phyloP scores from a whole-genome alignment of 1,140 invertebrate genomes.

The Cylas formicarius region DNA sequence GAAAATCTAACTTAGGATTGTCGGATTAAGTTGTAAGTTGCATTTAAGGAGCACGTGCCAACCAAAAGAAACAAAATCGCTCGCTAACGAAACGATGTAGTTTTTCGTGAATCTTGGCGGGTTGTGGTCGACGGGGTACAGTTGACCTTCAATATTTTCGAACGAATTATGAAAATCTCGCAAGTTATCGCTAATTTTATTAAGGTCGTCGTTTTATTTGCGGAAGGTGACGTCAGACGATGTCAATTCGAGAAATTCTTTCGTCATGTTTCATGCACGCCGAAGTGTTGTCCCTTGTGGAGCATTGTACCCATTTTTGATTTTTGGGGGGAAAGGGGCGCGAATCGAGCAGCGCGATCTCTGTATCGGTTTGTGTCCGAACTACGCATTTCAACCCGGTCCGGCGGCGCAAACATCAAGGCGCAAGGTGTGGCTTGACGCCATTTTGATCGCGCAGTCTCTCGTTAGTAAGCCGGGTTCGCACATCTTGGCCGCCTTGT shows the following conservation, averaged over 20 bases:
- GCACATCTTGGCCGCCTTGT: neutral
- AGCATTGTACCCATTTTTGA: slow-evolving; percentile 9
- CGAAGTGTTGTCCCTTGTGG: slow-evolving; percentile 24
- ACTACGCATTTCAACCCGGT: too few species aligned
- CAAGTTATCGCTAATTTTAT: neutral
- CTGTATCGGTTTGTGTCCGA: too few species aligned
- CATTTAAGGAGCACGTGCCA: too few species aligned
- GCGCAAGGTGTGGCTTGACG: neutral
- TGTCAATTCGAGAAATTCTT: slow-evolving; percentile 18
- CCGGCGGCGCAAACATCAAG: too few species aligned
- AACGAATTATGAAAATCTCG: slow-evolving; percentile 3
- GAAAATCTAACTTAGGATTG: slow-evolving; percentile 28
- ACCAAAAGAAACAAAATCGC: too few species aligned
- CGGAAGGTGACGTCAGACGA: slow-evolving; percentile 13
- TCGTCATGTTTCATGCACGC: slow-evolving; percentile 19
- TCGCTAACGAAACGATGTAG: too few species aligned
- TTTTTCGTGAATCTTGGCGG: slow-evolving; percentile 8
- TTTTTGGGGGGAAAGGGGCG: too few species aligned
- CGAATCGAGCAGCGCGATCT: too few species aligned
- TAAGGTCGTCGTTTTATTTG: slow-evolving; percentile 8
- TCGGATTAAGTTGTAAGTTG: slow-evolving; percentile 36
- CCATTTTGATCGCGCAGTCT: neutral
- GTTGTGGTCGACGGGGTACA: slow-evolving; percentile 6
- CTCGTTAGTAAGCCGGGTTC: neutral
- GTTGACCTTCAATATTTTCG: slow-evolving; percentile 17